Evolutionary conservation across 2,888 invertebrate genomes (phyloP).

Genomic region (Erebia aethiops): DNA sequence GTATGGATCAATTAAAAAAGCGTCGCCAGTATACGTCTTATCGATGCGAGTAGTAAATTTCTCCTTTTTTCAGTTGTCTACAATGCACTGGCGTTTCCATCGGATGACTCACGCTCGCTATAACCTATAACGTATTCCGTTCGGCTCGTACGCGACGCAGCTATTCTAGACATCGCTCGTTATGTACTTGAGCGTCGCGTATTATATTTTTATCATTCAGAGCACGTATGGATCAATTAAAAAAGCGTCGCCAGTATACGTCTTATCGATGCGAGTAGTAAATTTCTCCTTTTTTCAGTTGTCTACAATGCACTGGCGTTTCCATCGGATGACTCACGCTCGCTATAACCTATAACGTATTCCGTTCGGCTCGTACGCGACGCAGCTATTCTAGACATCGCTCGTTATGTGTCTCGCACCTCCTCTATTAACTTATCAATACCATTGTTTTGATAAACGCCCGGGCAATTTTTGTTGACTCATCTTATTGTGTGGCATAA

Average conservation of each 20-base stretch:
- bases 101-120: slow-evolving; percentile 59
- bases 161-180: slow-evolving; percentile 72
- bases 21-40: slow-evolving; percentile 55
- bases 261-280: slow-evolving; percentile 61
- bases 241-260: slow-evolving; percentile 55
- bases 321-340: slow-evolving; percentile 62
- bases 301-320: slow-evolving; percentile 44
- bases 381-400: slow-evolving; percentile 67
- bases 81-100: slow-evolving; percentile 47
- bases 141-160: slow-evolving; percentile 55
- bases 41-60: slow-evolving; percentile 65
- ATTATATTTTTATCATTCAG: no score
- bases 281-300: slow-evolving; percentile 50
- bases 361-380: slow-evolving; percentile 54
- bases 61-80: slow-evolving; percentile 37
- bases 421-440: slow-evolving; percentile 82
- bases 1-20: slow-evolving; percentile 54
- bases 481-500: slow-evolving; percentile 79
- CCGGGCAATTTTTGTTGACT: slow-evolving; percentile 77
- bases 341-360: slow-evolving; percentile 60
- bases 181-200: no score
- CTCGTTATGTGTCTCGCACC: slow-evolving; percentile 74
- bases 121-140: slow-evolving; percentile 67
- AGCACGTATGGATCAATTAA: no score
- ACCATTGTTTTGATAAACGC: slow-evolving; percentile 83